phyloP scores from a whole-genome alignment of 2,888 invertebrate species.

The Thysanoteuthis rhombus region DNA sequence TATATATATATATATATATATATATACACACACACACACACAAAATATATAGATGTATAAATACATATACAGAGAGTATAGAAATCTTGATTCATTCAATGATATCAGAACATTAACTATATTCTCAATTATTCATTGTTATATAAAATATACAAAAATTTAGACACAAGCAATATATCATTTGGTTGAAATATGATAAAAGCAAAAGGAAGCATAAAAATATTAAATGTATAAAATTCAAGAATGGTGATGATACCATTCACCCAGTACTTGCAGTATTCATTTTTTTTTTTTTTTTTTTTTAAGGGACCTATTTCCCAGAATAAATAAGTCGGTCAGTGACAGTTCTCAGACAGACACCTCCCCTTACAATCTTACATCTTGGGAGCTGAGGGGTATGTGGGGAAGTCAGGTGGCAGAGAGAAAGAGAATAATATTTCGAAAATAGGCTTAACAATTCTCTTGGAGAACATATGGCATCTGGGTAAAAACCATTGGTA shows the following conservation, averaged over 20 bases:
- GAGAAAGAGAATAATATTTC: background rate
- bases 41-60: too few relatives aligned
- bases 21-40: background rate
- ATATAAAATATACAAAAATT: too few relatives aligned
- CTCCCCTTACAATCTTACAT: background rate
- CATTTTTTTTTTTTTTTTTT: background rate
- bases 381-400: background rate
- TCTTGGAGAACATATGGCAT: background rate
- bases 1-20: background rate
- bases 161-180: too few relatives aligned
- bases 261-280: background rate
- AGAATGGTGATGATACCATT: background rate
- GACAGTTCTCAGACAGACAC: background rate
- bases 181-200: too few relatives aligned
- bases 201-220: too few relatives aligned
- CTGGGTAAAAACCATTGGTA: background rate
- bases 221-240: background rate
- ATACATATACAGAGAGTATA: too few relatives aligned
- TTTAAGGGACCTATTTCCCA: background rate
- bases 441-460: background rate
- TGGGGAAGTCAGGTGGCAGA: background rate
- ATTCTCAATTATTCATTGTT: too few relatives aligned
- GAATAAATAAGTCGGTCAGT: background rate
- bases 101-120: too few relatives aligned
- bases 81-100: too few relatives aligned